These are phyloP conservation scores for Piscicola geometra DNA, from an alignment of 2,888 invertebrate species.

Conservation along the genomic window DNA sequence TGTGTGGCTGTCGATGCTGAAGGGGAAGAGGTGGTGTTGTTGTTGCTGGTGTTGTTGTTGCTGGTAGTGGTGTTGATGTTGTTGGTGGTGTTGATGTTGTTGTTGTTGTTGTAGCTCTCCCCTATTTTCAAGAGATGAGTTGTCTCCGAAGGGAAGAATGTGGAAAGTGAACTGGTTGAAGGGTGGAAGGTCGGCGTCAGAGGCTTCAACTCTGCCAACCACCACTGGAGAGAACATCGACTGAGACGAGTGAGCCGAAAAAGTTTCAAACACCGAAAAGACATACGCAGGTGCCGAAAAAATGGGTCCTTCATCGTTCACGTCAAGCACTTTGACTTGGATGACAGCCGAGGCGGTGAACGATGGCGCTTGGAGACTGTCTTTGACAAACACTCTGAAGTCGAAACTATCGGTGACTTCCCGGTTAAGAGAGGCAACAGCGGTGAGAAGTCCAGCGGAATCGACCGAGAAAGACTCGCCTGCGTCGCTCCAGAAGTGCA, in stretches of 20 bases:
- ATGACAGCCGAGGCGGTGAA: not conserved
- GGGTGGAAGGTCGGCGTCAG: not conserved
- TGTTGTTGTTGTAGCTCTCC: not conserved
- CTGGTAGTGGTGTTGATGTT: no score
- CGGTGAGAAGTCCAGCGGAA: not conserved
- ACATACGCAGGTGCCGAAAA: conserved; percentile 5
- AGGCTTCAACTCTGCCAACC: not conserved
- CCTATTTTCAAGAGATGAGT: no score
- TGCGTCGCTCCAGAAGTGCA: not conserved
- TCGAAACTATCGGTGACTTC: not conserved
- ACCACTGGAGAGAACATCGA: not conserved
- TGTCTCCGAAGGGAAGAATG: not conserved
- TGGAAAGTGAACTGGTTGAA: not conserved
- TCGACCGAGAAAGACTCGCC: not conserved
- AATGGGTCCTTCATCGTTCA: conserved; percentile 19
- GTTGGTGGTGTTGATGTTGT: not conserved
- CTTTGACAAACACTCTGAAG: conserved; percentile 8
- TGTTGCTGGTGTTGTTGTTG: no score
- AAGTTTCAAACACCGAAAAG: not conserved
- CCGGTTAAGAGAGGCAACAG: not conserved
- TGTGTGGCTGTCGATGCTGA: not conserved
- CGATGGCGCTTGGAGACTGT: not conserved
- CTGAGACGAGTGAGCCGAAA: not conserved
- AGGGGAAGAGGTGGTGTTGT: not conserved
- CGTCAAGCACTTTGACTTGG: not conserved